These are phyloP conservation scores for Odontomachus brunneus DNA, from an alignment of 1,140 invertebrate genomes.

Conservation along the genomic window DNA sequence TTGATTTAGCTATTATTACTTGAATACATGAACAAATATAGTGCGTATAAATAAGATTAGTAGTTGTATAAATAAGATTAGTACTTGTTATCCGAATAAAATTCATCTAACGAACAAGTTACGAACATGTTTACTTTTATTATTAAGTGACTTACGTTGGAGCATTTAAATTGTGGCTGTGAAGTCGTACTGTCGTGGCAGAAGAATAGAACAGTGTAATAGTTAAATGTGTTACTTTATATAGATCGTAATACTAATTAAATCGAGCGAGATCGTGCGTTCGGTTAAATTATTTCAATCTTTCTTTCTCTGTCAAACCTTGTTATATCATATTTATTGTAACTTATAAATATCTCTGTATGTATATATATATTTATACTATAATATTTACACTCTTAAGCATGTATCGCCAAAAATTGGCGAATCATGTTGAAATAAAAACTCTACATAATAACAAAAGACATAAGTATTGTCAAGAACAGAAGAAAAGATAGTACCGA, in stretches of 20 bases:
- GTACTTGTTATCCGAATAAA: neutral
- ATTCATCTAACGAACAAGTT: too few relatives aligned
- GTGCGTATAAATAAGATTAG: constrained; percentile 9
- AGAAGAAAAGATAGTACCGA: too few relatives aligned
- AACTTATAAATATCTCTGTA: constrained; percentile 53
- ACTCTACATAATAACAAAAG: too few relatives aligned
- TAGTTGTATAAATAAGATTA: constrained; percentile 19
- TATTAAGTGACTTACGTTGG: neutral
- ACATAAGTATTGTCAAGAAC: too few relatives aligned
- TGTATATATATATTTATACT: constrained; percentile 36
- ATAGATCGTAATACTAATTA: constrained; percentile 11
- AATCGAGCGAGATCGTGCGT: constrained; percentile 1
- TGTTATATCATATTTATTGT: neutral
- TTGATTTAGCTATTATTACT: constrained; percentile 15
- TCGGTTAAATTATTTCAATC: constrained; percentile 21
- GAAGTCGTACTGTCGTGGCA: constrained; percentile 23
- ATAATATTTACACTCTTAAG: too few relatives aligned
- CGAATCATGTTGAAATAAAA: too few relatives aligned
- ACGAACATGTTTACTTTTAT: too few relatives aligned
- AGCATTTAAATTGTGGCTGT: neutral
- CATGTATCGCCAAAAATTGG: too few relatives aligned
- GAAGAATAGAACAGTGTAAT: constrained; percentile 32
- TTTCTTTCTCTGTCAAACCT: constrained; percentile 15
- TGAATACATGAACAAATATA: neutral
- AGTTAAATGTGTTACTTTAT: constrained; percentile 28